phyloP scores from a whole-genome alignment of 1,140 invertebrate genomes.

The Cotesia typhae region DNA sequence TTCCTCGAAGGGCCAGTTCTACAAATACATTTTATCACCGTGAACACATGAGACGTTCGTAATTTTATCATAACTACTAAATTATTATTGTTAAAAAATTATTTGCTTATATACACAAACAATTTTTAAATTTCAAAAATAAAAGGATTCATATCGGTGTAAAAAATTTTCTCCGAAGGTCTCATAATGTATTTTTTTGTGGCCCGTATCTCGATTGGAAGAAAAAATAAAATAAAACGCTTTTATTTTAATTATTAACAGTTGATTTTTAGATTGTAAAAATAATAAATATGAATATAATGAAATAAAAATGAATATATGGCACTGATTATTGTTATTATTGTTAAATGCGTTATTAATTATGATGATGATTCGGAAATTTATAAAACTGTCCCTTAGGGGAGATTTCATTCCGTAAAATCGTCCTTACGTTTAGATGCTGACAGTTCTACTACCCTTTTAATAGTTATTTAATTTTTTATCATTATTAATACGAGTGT shows the following conservation, averaged over 20 bases:
- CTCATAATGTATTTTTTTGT: slow-evolving; percentile 38
- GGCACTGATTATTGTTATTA: slow-evolving; percentile 29
- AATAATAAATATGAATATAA: slow-evolving; percentile 10
- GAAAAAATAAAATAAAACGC: slow-evolving; percentile 43
- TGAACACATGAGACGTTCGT: slow-evolving; percentile 41
- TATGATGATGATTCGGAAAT: slow-evolving; percentile 45
- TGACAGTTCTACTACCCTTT: slow-evolving; percentile 52
- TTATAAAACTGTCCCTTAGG: slow-evolving; percentile 64
- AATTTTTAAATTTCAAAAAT: too few relatives aligned
- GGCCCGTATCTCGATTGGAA: slow-evolving; percentile 44
- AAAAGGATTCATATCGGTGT: too few relatives aligned
- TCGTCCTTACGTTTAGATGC: slow-evolving; percentile 59
- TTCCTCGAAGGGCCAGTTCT: slow-evolving; percentile 62
- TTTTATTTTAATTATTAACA: not conserved
- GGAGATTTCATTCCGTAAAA: slow-evolving; percentile 57
- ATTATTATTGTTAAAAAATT: slow-evolving; percentile 27
- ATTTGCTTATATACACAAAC: slow-evolving; percentile 12
- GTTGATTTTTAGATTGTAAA: slow-evolving; percentile 13
- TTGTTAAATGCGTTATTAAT: slow-evolving; percentile 30
- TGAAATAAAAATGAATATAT: slow-evolving; percentile 23
- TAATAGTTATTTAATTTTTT: slow-evolving; percentile 41
- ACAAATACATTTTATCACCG: slow-evolving; percentile 55
- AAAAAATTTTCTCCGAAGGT: slow-evolving; percentile 19
- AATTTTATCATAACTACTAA: not conserved
- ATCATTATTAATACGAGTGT: not conserved